Conservation (phyloP, 2,888 invertebrate species). For the Tachina grossa region DNA sequence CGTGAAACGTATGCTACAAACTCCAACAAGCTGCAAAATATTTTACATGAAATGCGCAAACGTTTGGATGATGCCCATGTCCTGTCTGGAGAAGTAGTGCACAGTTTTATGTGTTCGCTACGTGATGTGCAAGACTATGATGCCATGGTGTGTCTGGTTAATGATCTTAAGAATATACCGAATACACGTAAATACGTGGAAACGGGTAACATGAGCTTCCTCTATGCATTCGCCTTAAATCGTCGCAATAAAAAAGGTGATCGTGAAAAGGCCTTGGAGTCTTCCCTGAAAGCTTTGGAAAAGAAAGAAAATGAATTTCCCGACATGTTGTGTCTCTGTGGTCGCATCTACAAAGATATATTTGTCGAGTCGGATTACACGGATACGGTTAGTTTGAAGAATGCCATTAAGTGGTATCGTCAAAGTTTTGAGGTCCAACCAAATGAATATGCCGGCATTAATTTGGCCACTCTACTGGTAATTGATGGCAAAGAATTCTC, state of each 20-base stretch:
- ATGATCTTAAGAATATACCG: conserved; percentile 95
- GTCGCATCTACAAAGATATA: conserved; percentile 98
- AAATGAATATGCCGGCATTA: conserved; percentile 99
- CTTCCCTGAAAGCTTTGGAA: conserved; percentile 95
- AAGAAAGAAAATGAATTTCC: conserved; percentile 97
- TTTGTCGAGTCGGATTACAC: conserved; percentile 97
- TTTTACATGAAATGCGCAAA: conserved; percentile 94
- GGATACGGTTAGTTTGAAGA: conserved; percentile 93
- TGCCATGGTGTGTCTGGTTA: conserved; percentile 97
- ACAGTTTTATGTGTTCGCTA: conserved; percentile 96
- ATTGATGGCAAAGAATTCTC: conserved; percentile 98
- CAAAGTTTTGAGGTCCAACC: conserved; percentile 99
- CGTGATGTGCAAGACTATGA: conserved; percentile 97
- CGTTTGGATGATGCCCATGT: conserved; percentile 98
- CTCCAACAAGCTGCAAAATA: conserved; percentile 88
- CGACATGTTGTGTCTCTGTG: conserved; percentile 98
- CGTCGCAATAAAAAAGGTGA: conserved; percentile 97
- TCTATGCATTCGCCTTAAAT: conserved; percentile 98
- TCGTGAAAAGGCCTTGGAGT: conserved; percentile 94
- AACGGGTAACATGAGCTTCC: conserved; percentile 94
- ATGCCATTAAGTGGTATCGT: conserved; percentile 98
- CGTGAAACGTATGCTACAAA: conserved; percentile 92
- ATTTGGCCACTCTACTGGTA: conserved; percentile 97
- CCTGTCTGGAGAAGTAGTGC: conserved; percentile 96
- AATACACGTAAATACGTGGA: conserved; percentile 94